These are phyloP conservation scores for Euclidia mi DNA, from an alignment of 2,888 invertebrate genomes.

Conservation along the genomic window DNA sequence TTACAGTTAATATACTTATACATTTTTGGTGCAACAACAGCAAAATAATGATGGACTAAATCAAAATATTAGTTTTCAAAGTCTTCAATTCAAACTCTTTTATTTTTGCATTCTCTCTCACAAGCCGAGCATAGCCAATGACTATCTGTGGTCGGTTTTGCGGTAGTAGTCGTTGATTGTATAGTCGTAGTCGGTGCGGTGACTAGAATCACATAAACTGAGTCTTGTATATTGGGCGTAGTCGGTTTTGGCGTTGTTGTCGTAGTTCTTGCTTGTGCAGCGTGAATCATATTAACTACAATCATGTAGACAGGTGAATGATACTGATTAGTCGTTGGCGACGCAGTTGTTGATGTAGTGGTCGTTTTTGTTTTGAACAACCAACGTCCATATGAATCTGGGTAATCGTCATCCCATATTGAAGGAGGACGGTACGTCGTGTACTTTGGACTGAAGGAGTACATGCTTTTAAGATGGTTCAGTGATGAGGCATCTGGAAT, in stretches of 20 bases:
- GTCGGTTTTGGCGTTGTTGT: background rate
- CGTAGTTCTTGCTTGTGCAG: background rate
- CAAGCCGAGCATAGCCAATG: background rate
- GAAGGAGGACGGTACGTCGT: too few species aligned
- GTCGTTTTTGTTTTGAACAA: background rate
- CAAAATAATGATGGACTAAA: too few species aligned
- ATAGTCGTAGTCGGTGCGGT: background rate
- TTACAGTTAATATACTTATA: too few species aligned
- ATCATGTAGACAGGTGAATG: background rate
- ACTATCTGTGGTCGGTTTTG: too few species aligned
- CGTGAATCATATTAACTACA: background rate
- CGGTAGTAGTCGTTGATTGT: background rate
- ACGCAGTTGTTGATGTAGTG: background rate
- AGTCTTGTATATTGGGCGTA: too few species aligned
- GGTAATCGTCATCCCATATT: too few species aligned
- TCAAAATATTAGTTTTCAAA: too few species aligned
- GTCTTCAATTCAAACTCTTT: too few species aligned
- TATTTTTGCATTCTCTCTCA: background rate
- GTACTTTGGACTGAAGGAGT: background rate
- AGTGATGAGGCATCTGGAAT: constrained; percentile 2
- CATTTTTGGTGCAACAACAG: too few species aligned
- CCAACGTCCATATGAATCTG: background rate
- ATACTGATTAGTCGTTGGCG: background rate
- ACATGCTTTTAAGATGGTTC: background rate
- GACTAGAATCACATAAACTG: background rate